Percentiles rank a stretch among this genome's conserved stretches.
Evolutionary conservation across 2,888 invertebrate species (phyloP).

Genomic region (Limnephilus lunatus): DNA sequence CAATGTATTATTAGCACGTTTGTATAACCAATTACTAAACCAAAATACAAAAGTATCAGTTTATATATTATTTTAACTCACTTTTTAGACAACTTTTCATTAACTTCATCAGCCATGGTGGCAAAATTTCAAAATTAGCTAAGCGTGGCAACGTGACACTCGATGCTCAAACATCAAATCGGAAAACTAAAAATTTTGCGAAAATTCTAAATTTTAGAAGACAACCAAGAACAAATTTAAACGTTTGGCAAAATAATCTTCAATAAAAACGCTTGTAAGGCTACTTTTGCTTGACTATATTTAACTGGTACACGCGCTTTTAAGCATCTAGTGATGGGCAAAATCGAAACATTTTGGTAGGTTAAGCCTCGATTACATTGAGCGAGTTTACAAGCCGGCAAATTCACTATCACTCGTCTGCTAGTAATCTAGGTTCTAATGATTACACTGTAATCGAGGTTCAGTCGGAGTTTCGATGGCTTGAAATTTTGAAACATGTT

Average conservation of each 20-base stretch:
- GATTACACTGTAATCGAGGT: no score
- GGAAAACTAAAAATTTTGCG: neutral
- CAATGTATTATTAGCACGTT: slow-evolving; percentile 7
- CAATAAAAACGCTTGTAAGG: neutral
- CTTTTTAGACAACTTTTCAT: slow-evolving; percentile 84
- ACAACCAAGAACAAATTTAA: neutral
- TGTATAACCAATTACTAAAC: neutral
- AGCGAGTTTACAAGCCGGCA: no score
- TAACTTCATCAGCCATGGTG: slow-evolving; percentile 78
- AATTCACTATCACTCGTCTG: no score
- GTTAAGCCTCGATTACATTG: no score
- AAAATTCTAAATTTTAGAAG: neutral
- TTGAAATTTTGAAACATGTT: no score
- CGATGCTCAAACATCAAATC: neutral
- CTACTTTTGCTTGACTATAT: neutral
- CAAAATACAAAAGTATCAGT: slow-evolving; percentile 17
- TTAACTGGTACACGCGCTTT: neutral
- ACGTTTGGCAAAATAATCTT: neutral
- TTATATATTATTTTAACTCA: slow-evolving; percentile 71
- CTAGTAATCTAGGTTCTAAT: no score
- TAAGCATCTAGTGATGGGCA: neutral
- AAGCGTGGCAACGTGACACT: neutral
- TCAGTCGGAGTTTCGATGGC: no score
- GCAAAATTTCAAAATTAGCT: slow-evolving; percentile 7
- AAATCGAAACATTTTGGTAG: neutral